Conservation (phyloP, 2,113 vertebrate genomes). For the Eretmochelys imbricata region DNA sequence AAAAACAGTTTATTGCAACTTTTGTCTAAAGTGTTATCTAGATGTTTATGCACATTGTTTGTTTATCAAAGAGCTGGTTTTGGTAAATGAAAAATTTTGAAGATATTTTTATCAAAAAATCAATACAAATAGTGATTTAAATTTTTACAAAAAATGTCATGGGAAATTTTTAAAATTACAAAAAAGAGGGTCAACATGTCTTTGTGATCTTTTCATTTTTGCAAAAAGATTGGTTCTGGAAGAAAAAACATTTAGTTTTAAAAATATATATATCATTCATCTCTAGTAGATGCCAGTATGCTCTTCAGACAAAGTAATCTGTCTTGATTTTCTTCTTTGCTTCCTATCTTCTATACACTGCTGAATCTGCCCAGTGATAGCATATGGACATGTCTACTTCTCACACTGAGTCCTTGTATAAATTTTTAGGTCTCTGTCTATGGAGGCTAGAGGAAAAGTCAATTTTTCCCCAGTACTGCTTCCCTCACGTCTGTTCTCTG, state of each 20-base stretch:
- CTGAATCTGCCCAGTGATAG: neutral
- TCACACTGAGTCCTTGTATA: neutral
- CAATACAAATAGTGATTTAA: neutral
- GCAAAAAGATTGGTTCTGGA: neutral
- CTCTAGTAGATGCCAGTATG: no score
- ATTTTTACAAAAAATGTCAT: neutral
- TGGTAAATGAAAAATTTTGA: neutral
- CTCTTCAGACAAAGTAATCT: neutral
- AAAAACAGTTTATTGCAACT: neutral
- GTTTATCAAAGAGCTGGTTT: neutral
- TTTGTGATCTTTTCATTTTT: neutral
- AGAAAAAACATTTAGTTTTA: no score
- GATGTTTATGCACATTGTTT: neutral
- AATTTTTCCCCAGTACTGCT: neutral
- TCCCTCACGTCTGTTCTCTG: neutral
- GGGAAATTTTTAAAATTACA: neutral
- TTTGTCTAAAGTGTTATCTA: neutral
- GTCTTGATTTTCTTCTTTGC: neutral
- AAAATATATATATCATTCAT: no score
- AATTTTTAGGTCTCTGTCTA: neutral
- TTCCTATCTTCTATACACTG: neutral
- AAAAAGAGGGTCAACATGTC: neutral
- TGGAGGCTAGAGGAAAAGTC: neutral
- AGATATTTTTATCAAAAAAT: neutral
- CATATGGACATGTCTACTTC: neutral